Base-by-base conservation (phyloP, 1,140 invertebrate species). In the Aphis craccivora region DNA sequence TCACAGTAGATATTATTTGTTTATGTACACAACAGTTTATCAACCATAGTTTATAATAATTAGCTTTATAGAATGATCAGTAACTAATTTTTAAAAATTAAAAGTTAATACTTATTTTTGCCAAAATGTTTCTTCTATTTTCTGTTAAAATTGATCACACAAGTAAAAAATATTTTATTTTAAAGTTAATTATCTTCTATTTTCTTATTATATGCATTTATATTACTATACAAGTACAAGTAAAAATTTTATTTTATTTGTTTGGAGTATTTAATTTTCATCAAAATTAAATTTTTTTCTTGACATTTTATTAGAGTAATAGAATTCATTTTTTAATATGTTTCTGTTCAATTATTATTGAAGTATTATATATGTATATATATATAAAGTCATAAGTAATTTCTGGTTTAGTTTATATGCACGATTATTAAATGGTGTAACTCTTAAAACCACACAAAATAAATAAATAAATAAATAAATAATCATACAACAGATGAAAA, bases 401-500 rank as follows among this genome's bases (percentile, higher is more conserved):
- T 88, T n/a, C 22, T 30, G 1, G 6, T 53, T 53, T 40, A 55
- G 22, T 55, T 89, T 35, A 89, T 89, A 1, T 89, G 51, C 87
- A 55, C 48, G 4, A 87, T 8, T 35, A 89, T 89, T 89, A 53
- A 25, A 25, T 55, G 35, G 11, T 55, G 20, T 18, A 53, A 23
- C 9, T 37, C 4, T 37, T 55, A 53, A 89, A 45, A 40, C 40
- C 3, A 18, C 20, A 14, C 25, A 14, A n/a, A n/a, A n/a, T n/a
- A n/a, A n/a, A n/a, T n/a, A n/a, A n/a, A n/a, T n/a, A n/a, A n/a
- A n/a, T n/a, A n/a, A n/a, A 22, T 55, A 55, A 51, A 18, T 53
- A 88, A 37, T 40, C 23, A 35, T 89, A 55, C 87, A 89, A 89
- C 51, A 89, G 51, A 35, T 25, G 35, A 37, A 89, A 89, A 40